Evolutionary conservation across 2,113 vertebrate genomes (phyloP).

Genomic region (Trematomus loennbergii): DNA sequence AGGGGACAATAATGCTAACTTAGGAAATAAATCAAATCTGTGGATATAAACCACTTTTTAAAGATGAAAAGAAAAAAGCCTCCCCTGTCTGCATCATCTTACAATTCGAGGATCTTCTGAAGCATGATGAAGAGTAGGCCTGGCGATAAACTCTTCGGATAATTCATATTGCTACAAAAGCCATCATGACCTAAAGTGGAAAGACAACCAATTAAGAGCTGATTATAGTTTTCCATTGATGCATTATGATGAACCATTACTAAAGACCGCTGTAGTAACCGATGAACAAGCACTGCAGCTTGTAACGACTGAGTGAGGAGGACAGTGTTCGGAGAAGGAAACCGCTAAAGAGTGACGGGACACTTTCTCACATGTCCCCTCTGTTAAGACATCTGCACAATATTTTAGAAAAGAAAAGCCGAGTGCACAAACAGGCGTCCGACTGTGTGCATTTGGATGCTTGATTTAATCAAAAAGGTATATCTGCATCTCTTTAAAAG

Average conservation of each 20-base stretch:
- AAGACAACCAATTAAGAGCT: slow-evolving; percentile 43
- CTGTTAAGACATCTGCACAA: slow-evolving; percentile 67
- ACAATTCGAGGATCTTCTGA: slow-evolving; percentile 62
- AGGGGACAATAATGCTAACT: slow-evolving; percentile 10
- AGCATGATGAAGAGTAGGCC: slow-evolving; percentile 23
- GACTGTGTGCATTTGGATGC: slow-evolving; percentile 62
- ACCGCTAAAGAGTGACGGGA: slow-evolving; percentile 20
- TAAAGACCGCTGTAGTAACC: slow-evolving; percentile 35
- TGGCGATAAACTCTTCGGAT: slow-evolving; percentile 32
- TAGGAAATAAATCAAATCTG: slow-evolving; percentile 17
- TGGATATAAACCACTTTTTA: neutral
- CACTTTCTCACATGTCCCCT: slow-evolving; percentile 29
- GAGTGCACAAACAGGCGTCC: slow-evolving; percentile 47
- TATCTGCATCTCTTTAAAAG: slow-evolving; percentile 66
- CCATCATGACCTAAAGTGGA: slow-evolving; percentile 25
- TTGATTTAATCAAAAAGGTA: slow-evolving; percentile 67
- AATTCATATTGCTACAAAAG: slow-evolving; percentile 63
- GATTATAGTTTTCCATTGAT: slow-evolving; percentile 7
- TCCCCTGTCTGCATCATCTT: slow-evolving; percentile 30
- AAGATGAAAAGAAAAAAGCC: slow-evolving; percentile 23
- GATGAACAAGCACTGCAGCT: slow-evolving; percentile 23
- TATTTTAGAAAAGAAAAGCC: slow-evolving; percentile 60
- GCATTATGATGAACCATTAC: slow-evolving; percentile 30
- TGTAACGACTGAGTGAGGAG: slow-evolving; percentile 4
- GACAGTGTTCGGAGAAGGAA: slow-evolving; percentile 11